Conservation (phyloP, 2,797 vertebrate genomes). For the Urosaurus nigricauda region DNA sequence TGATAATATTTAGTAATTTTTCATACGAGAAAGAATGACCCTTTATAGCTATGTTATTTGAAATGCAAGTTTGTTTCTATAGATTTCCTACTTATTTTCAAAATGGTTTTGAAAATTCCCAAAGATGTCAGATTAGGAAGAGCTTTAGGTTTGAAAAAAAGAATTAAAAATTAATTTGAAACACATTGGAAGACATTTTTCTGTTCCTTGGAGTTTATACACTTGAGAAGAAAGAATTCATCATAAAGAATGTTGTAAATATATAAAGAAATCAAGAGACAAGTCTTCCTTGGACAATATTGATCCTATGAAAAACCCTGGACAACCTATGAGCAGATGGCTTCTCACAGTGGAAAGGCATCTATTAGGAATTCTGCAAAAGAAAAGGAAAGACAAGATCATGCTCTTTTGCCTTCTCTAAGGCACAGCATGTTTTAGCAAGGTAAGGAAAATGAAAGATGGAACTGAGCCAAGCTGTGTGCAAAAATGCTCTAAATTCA, state of each 20-base stretch:
- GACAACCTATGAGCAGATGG: slow-evolving; percentile 67
- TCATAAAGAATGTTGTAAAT: slow-evolving; percentile 46
- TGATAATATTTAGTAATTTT: background rate
- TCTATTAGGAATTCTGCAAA: slow-evolving; percentile 40
- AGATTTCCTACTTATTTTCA: slow-evolving; percentile 13
- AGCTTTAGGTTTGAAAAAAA: background rate
- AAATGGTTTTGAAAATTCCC: background rate
- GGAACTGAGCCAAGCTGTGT: slow-evolving; percentile 66
- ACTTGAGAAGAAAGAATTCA: slow-evolving; percentile 24
- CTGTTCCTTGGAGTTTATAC: slow-evolving; percentile 29
- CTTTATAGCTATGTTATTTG: background rate
- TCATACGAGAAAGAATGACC: background rate
- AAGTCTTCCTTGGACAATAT: slow-evolving; percentile 50
- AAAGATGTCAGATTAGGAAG: background rate
- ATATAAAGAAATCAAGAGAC: slow-evolving; percentile 16
- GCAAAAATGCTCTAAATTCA: slow-evolving; percentile 73
- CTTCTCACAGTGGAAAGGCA: slow-evolving; percentile 53
- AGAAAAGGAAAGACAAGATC: background rate
- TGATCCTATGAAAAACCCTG: slow-evolving; percentile 59
- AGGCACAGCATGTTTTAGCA: slow-evolving; percentile 67
- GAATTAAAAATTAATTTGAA: slow-evolving; percentile 45
- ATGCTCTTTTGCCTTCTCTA: slow-evolving; percentile 60
- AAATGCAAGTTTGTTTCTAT: slow-evolving; percentile 39
- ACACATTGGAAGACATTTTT: background rate
- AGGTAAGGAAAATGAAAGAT: slow-evolving; percentile 72